Evolutionary conservation across 2,888 invertebrate species (phyloP).

Genomic region (Neuroscelio doddi): DNA sequence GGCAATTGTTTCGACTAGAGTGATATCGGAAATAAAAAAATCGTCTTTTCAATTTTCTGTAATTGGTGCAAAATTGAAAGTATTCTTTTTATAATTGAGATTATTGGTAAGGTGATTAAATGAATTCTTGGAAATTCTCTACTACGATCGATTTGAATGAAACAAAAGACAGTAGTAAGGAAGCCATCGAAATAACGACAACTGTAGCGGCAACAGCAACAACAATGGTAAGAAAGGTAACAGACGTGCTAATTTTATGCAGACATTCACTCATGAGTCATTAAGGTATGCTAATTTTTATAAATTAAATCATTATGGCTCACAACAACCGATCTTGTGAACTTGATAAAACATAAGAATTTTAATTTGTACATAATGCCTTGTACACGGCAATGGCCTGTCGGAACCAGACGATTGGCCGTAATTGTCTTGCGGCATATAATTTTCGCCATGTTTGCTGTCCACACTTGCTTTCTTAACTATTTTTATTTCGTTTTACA

Average conservation of each 20-base stretch:
- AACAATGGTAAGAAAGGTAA: conserved; percentile 45
- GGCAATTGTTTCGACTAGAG: no score
- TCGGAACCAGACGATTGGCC: conserved; percentile 45
- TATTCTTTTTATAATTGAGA: no score
- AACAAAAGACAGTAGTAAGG: conserved; percentile 35
- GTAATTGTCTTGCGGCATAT: conserved; percentile 45
- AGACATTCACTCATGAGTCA: conserved; percentile 49
- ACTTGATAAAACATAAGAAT: conserved; percentile 50
- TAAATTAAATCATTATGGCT: conserved; percentile 62
- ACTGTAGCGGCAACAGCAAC: conserved; percentile 9
- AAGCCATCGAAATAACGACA: conserved; percentile 27
- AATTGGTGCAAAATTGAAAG: no score
- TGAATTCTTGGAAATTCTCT: no score
- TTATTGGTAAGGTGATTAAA: no score
- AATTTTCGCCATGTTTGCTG: no score
- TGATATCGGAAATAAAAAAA: no score
- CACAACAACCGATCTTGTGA: conserved; percentile 46
- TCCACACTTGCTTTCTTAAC: conserved; percentile 23
- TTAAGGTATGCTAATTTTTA: conserved; percentile 61
- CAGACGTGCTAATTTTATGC: conserved; percentile 46
- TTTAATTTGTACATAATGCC: conserved; percentile 55
- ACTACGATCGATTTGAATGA: conserved; percentile 42
- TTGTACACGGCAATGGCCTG: conserved; percentile 40
- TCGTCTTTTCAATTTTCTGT: no score
- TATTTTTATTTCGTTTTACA: conserved; percentile 13